Evolutionary conservation across 2,797 vertebrate species (phyloP), one percentile per base, ranked within the genome.

Genomic region (Spinus olivaceus): DNA sequence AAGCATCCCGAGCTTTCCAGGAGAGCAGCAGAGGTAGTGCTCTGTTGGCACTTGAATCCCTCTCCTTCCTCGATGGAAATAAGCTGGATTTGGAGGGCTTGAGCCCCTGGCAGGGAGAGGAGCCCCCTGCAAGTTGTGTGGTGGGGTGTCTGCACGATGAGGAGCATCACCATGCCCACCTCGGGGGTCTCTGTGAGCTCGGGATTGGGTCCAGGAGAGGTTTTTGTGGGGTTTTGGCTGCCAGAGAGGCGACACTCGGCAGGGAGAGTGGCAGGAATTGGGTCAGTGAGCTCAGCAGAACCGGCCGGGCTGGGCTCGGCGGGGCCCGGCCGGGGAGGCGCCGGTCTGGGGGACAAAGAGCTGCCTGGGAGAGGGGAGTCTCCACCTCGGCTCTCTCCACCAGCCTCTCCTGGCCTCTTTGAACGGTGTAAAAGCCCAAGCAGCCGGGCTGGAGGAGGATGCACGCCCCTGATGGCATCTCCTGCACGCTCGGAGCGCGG

Each of bases 401-500:
- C 77, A 53, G 27, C 77, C 24, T 50, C 81, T 60, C 44, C 71
- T 13, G 5, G 3, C 8, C 88, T 73, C 92, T 96, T 53, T 30
- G 92, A 49, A 81, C 2, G 23, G 73, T 70, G 94, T 60, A 80
- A 83, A 95, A 95, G 84, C 88, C 81, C 95, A 57, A 80, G 90
- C 94, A 93, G 95, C 76, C 86, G 12, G 23, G 78, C 94, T 91
- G 84, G 93, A 70, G 96, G 91, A 90, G 90, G 92, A 86, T 64
- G 92, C 84, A 35, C 96, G 64, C 20, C 95, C 93, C 93, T 71
- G 94, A 86, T 14, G 81, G 92, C 92, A 84, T 83, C 97, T 96
- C 96, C 97, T 7, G 86, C 97, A 39, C 92, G 92, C 95, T 96
- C 96, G 70, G 42, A 96, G 96, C 92, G 22, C 4, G 88, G 96